These are phyloP conservation scores for Stercorarius parasiticus DNA, from an alignment of 2,113 vertebrate genomes.

Conservation along the genomic window DNA sequence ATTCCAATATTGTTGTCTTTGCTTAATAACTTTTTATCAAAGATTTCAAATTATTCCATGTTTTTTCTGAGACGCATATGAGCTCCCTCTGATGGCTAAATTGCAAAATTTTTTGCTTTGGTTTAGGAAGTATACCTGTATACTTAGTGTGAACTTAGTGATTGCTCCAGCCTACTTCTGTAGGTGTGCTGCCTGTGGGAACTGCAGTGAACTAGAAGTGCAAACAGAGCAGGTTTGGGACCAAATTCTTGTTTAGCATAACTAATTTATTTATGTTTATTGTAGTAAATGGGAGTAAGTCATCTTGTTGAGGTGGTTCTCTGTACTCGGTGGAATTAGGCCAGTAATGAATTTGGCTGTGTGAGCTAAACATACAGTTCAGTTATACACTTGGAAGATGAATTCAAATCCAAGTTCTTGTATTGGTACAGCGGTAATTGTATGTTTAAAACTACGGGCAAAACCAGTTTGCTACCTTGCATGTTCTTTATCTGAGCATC, in stretches of 20 bases:
- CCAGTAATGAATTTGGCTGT: neutral
- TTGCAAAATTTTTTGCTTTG: neutral
- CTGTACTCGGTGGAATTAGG: rapidly evolving
- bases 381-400: neutral
- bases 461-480: neutral
- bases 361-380: neutral
- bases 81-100: conserved; percentile 58
- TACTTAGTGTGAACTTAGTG: neutral
- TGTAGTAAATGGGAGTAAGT: neutral
- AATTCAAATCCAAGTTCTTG: neutral
- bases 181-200: rapidly evolving
- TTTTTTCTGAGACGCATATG: neutral
- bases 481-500: neutral
- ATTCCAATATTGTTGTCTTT: neutral
- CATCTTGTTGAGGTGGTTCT: neutral
- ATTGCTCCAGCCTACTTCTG: neutral
- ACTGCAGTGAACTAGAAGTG: neutral
- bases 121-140: neutral
- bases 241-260: neutral
- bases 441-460: neutral
- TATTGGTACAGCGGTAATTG: neutral
- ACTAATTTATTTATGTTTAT: neutral
- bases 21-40: neutral
- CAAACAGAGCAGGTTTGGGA: neutral
- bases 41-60: neutral